Evolutionary conservation across 2,113 vertebrate genomes (phyloP).

Genomic region (Cebus imitator): DNA sequence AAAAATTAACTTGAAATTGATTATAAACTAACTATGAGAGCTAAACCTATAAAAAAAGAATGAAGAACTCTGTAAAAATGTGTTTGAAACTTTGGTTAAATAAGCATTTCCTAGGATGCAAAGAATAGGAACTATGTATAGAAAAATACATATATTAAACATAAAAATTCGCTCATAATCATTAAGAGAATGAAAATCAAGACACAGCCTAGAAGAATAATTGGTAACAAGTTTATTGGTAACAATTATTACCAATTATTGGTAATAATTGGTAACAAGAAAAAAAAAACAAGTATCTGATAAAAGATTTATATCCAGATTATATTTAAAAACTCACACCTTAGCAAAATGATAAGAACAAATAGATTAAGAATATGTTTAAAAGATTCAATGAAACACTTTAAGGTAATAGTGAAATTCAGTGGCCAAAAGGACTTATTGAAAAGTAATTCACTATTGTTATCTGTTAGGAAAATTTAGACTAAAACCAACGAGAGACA

Average conservation of each 20-base stretch:
- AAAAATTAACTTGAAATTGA: background rate
- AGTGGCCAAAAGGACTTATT: background rate
- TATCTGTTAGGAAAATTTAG: background rate
- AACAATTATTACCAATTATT: too few relatives aligned
- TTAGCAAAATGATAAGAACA: background rate
- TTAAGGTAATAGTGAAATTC: background rate
- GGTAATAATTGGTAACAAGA: background rate
- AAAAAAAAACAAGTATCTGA: background rate
- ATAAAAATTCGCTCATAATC: background rate
- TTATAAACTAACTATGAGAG: background rate
- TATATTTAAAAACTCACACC: background rate
- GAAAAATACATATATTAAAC: background rate
- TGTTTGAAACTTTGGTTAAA: background rate
- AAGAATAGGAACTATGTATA: background rate
- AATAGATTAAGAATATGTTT: background rate
- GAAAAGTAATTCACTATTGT: background rate
- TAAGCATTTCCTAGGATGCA: background rate
- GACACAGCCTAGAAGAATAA: background rate
- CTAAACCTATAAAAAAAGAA: background rate
- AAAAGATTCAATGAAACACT: background rate
- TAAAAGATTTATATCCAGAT: background rate
- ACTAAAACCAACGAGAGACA: background rate
- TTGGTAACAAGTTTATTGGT: background rate
- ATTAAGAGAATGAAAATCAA: background rate
- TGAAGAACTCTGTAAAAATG: background rate